Evolutionary conservation across 2,113 vertebrate genomes (phyloP).

Genomic region (Mixornis gularis): DNA sequence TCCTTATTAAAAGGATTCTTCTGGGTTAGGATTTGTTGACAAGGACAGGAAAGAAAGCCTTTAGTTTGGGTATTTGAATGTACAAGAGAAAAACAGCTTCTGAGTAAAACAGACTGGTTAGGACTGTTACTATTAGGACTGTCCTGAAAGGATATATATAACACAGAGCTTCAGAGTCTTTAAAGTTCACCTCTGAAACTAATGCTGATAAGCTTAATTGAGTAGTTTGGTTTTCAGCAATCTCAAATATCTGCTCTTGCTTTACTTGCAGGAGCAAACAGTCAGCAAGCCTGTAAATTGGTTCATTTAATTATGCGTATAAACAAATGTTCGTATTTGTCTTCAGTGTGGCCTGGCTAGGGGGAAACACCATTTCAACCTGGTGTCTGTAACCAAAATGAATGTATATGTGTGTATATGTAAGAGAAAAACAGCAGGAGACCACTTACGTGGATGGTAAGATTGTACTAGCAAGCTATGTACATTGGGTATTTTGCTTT

Average conservation of each 20-base stretch:
- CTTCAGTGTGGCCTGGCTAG: neutral
- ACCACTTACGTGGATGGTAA: neutral
- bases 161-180: neutral
- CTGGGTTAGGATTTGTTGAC: neutral
- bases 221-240: neutral
- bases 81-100: neutral
- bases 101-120: neutral
- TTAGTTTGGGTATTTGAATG: neutral
- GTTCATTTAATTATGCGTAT: neutral
- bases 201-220: neutral
- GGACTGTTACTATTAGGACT: neutral
- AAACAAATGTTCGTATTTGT: neutral
- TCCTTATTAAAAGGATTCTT: constrained; percentile 20
- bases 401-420: neutral
- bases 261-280: neutral
- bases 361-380: neutral
- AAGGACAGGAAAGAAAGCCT: neutral
- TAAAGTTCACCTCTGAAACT: neutral
- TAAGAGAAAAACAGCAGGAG: neutral
- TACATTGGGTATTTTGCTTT: neutral
- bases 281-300: neutral
- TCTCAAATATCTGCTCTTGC: neutral
- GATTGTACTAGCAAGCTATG: neutral
- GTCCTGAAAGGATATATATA: neutral
- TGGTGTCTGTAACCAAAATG: neutral